A percentile compares a stretch with the other conserved stretches of the same genome.
These are phyloP conservation scores for Drepana arcuata DNA, from an alignment of 1,140 invertebrate genomes.

Conservation along the genomic window DNA sequence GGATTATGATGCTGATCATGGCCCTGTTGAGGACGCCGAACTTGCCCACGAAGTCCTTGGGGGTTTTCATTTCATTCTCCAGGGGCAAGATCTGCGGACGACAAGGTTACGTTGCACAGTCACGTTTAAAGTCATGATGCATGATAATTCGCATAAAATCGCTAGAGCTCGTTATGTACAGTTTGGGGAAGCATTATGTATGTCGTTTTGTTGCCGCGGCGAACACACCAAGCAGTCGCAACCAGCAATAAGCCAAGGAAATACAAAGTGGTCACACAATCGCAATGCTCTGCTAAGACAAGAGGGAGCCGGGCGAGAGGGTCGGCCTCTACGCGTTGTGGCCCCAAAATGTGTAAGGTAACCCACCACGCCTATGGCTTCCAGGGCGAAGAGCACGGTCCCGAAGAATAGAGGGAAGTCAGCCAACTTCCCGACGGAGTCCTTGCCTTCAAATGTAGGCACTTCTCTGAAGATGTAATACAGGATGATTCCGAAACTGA, in stretches of 20 bases:
- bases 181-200: no score
- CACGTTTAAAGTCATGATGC: background rate
- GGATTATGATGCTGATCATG: slow-evolving; percentile 80
- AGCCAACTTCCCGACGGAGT: slow-evolving; percentile 50
- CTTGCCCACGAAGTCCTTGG: slow-evolving; percentile 77
- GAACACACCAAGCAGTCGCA: no score
- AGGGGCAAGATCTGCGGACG: slow-evolving; percentile 87
- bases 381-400: slow-evolving; percentile 77
- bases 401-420: slow-evolving; percentile 77
- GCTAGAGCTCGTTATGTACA: no score
- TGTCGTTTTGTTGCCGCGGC: no score
- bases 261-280: no score
- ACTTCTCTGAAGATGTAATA: slow-evolving; percentile 79
- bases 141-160: no score
- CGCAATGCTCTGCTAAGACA: no score
- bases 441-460: slow-evolving; percentile 58
- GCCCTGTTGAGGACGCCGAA: slow-evolving; percentile 84
- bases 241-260: no score
- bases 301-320: no score
- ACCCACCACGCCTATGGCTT: slow-evolving; percentile 79
- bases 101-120: background rate
- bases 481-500: slow-evolving; percentile 78
- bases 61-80: slow-evolving; percentile 89
- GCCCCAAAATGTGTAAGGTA: no score
- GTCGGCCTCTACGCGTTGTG: no score